Evolutionary conservation across 2,797 vertebrate genomes (phyloP).

Genomic region (Parotocinclus haroldoi): DNA sequence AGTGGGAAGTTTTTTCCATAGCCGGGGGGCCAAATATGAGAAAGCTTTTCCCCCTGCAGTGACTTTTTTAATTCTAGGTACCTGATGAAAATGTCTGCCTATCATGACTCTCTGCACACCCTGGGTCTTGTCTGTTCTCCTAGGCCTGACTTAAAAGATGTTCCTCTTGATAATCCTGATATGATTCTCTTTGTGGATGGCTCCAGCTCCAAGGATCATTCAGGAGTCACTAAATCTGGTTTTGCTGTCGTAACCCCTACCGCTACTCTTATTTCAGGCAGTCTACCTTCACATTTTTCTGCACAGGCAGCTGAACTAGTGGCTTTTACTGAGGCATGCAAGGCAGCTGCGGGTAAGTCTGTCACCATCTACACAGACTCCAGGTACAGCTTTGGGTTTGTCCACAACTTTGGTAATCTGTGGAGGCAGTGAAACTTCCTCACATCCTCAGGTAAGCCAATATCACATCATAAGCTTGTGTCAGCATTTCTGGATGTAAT

Average conservation of each 20-base stretch:
- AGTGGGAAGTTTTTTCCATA: too few species aligned
- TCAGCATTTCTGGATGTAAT: neutral
- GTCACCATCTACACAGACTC: neutral
- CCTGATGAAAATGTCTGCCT: too few species aligned
- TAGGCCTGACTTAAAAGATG: too few species aligned
- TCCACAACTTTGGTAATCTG: neutral
- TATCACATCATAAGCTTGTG: neutral
- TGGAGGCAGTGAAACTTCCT: neutral
- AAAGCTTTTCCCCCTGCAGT: too few species aligned
- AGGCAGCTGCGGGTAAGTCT: neutral
- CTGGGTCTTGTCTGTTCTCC: too few species aligned
- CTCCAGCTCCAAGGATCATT: too few species aligned
- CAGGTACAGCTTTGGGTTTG: neutral
- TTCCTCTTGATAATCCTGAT: too few species aligned
- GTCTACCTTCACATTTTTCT: neutral
- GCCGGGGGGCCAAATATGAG: too few species aligned
- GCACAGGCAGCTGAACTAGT: neutral
- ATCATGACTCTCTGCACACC: too few species aligned
- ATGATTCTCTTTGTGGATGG: too few species aligned
- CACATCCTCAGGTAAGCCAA: neutral
- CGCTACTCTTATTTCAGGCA: neutral
- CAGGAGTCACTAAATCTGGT: too few species aligned
- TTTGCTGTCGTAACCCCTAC: neutral
- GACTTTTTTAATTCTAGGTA: too few species aligned
- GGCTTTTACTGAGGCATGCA: neutral